These are phyloP conservation scores for Chamaetylas fuelleborni DNA, from an alignment of 2,113 vertebrate genomes.

Conservation along the genomic window DNA sequence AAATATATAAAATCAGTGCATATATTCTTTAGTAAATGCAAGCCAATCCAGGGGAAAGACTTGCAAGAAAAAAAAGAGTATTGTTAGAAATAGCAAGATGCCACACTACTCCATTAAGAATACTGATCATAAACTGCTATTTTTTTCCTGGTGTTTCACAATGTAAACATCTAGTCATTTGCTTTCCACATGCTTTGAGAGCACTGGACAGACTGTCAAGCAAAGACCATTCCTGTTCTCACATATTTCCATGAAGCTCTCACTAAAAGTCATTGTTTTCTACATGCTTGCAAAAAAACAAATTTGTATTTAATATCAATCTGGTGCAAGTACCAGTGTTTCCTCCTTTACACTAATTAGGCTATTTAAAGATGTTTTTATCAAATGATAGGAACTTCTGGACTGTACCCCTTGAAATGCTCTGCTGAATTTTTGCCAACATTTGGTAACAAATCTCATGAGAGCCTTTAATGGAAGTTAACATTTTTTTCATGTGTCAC, in stretches of 20 bases:
- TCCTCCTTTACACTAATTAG: background rate
- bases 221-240: background rate
- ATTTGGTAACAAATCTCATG: conserved; percentile 21
- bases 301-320: conserved; percentile 3
- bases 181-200: background rate
- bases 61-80: background rate
- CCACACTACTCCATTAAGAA: background rate
- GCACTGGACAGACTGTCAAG: background rate
- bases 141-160: background rate
- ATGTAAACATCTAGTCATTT: background rate
- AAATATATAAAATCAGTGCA: background rate
- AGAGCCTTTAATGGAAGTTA: background rate
- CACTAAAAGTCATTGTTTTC: background rate
- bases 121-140: background rate
- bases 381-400: conserved; percentile 5
- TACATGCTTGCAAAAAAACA: background rate
- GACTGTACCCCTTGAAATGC: background rate
- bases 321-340: background rate
- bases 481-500: conserved; percentile 35
- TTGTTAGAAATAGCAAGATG: background rate
- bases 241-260: background rate
- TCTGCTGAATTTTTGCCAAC: background rate
- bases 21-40: background rate
- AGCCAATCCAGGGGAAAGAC: background rate
- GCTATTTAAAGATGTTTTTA: background rate